Conservation (phyloP, 1,140 invertebrate genomes). For the Chionoecetes opilio region DNA sequence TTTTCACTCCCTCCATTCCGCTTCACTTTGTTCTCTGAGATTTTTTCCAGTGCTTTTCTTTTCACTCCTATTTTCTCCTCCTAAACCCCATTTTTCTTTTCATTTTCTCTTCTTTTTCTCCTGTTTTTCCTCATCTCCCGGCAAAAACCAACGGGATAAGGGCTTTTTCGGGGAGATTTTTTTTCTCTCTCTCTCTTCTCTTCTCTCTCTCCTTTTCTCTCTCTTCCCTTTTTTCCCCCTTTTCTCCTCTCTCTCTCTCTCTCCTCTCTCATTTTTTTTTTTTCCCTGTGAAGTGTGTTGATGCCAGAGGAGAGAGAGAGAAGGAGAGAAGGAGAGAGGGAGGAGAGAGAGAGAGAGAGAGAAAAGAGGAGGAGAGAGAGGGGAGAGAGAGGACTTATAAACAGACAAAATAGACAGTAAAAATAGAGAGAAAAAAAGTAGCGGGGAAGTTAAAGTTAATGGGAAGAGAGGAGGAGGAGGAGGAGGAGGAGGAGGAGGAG, state of each 20-base stretch:
- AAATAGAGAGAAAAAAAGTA: background rate
- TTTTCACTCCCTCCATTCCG: background rate
- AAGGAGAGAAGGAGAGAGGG: background rate
- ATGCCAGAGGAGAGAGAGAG: conserved; percentile 1
- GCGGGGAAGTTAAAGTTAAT: background rate
- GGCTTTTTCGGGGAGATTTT: too few relatives aligned
- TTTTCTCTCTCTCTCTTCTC: too few relatives aligned
- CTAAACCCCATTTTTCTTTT: background rate
- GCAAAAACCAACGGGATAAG: too few relatives aligned
- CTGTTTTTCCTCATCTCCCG: background rate
- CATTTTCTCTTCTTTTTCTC: background rate
- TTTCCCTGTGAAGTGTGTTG: too few relatives aligned
- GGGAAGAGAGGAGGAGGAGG: background rate
- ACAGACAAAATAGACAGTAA: too few relatives aligned
- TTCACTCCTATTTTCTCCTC: conserved; percentile 5
- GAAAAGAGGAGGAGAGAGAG: background rate
- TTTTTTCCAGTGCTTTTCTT: background rate
- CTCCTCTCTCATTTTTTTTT: too few relatives aligned
- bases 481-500: background rate
- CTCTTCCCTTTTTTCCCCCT: too few relatives aligned
- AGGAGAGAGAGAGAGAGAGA: too few relatives aligned
- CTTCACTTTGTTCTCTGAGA: conserved; percentile 35
- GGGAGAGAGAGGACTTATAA: background rate
- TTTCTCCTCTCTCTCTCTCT: too few relatives aligned
- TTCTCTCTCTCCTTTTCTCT: too few relatives aligned